Percentiles rank a stretch among this genome's conserved stretches.
phyloP scores from a whole-genome alignment of 2,797 vertebrate species.

The Leptoclinus maculatus region DNA sequence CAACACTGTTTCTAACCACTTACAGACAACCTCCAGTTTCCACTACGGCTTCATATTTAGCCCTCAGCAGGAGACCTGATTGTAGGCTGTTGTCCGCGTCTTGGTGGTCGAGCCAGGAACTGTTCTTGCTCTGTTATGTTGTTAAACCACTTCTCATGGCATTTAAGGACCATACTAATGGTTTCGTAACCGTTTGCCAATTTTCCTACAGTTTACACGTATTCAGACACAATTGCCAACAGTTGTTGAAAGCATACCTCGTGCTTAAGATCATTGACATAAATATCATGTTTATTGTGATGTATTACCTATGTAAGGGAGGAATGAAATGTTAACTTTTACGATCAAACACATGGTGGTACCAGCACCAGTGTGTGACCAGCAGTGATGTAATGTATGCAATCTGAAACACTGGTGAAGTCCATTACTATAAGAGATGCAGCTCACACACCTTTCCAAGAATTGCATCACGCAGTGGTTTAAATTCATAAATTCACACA shows the following conservation, averaged over 20 bases:
- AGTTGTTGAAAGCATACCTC: conserved; percentile 36
- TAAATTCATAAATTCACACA: conserved; percentile 45
- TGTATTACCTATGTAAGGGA: conserved; percentile 19
- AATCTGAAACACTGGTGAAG: conserved; percentile 16
- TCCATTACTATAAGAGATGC: conserved; percentile 5
- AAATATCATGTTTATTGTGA: conserved; percentile 33
- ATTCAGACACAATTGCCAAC: conserved; percentile 1
- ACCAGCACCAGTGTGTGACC: too few relatives aligned
- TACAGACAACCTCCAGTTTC: conserved; percentile 54
- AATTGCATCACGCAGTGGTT: conserved; percentile 22
- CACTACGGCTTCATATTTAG: conserved; percentile 49
- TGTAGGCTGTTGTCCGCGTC: conserved; percentile 39
- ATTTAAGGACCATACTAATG: conserved; percentile 35
- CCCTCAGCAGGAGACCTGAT: conserved; percentile 51
- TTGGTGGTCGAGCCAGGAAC: conserved; percentile 17
- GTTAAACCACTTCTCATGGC: conserved; percentile 18
- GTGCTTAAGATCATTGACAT: conserved; percentile 42
- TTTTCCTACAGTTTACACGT: conserved; percentile 33
- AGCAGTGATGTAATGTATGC: conserved; percentile 36
- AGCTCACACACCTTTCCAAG: conserved; percentile 15
- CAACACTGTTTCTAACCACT: conserved; percentile 27
- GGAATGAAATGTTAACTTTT: conserved; percentile 30
- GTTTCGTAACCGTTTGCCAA: conserved; percentile 27
- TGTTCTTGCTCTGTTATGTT: conserved; percentile 31
- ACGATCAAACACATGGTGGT: conserved; percentile 12